Conservation (phyloP, 2,113 vertebrate genomes). For the Thomomys bottae region DNA sequence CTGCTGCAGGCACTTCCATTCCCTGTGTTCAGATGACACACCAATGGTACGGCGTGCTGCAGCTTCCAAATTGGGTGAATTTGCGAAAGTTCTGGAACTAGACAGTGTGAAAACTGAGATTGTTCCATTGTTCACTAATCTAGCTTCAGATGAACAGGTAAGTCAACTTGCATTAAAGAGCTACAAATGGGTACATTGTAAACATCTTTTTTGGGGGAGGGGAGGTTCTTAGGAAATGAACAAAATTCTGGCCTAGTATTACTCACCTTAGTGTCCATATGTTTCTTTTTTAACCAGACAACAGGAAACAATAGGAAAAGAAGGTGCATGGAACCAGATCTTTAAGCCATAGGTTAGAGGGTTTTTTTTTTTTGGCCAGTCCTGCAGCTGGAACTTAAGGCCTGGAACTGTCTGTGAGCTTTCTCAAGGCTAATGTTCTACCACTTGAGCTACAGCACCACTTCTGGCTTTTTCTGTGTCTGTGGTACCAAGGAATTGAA, state of each 20-base stretch:
- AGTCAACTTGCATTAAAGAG: background rate
- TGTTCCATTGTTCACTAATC: slow-evolving; percentile 93
- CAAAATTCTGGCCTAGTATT: slow-evolving; percentile 31
- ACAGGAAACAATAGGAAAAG: slow-evolving; percentile 1
- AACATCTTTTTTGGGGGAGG: slow-evolving; percentile 17
- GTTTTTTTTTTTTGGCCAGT: too few species aligned
- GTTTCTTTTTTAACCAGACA: slow-evolving; percentile 41
- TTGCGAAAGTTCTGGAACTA: slow-evolving; percentile 94
- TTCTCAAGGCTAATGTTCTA: too few species aligned
- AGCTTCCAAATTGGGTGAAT: slow-evolving; percentile 94
- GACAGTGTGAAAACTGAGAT: slow-evolving; percentile 95
- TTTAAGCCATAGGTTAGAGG: background rate
- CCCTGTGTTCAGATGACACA: slow-evolving; percentile 93
- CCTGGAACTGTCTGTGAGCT: too few species aligned
- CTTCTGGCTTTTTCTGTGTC: too few species aligned
- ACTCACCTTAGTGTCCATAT: background rate
- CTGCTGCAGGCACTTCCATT: slow-evolving; percentile 90
- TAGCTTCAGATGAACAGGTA: slow-evolving; percentile 96
- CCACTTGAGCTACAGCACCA: too few species aligned
- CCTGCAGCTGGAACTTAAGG: too few species aligned
- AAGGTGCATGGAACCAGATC: background rate
- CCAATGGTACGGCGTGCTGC: slow-evolving; percentile 95
- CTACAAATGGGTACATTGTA: background rate
- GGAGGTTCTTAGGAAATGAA: slow-evolving; percentile 13
- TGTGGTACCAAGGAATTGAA: too few species aligned